Conservation (phyloP, 2,113 vertebrate species). For the Saguinus imperator region DNA sequence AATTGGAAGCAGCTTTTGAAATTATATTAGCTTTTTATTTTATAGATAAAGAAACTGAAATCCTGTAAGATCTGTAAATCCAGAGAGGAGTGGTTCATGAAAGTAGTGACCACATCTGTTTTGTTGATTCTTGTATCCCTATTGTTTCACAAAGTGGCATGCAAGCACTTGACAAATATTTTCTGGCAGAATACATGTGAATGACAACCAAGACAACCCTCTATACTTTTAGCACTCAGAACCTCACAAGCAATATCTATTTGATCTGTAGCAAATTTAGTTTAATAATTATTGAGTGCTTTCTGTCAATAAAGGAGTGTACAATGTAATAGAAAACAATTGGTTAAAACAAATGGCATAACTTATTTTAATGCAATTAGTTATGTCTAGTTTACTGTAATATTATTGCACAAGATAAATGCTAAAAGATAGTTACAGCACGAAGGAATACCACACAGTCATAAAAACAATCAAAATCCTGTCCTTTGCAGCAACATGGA, state of each 20-base stretch:
- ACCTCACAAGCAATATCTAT: not conserved
- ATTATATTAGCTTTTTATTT: slow-evolving; percentile 1
- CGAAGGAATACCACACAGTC: too few species aligned
- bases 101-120: not conserved
- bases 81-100: not conserved
- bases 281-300: not conserved
- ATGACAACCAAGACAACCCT: not conserved
- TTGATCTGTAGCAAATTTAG: not conserved
- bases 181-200: not conserved
- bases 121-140: not conserved
- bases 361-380: not conserved
- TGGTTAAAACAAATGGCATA: not conserved
- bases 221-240: not conserved
- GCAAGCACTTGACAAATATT: not conserved
- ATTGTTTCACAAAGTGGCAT: too few species aligned
- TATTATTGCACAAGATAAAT: not conserved
- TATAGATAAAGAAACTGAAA: not conserved
- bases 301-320: not conserved
- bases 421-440: not conserved
- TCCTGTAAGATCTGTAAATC: not conserved
- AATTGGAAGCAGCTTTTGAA: not conserved
- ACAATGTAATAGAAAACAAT: not conserved
- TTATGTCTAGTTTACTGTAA: not conserved
- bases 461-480: too few species aligned
- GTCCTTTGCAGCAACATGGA: too few species aligned